Conservation (phyloP, 2,888 invertebrate genomes). For the Pimpla rufipes region DNA sequence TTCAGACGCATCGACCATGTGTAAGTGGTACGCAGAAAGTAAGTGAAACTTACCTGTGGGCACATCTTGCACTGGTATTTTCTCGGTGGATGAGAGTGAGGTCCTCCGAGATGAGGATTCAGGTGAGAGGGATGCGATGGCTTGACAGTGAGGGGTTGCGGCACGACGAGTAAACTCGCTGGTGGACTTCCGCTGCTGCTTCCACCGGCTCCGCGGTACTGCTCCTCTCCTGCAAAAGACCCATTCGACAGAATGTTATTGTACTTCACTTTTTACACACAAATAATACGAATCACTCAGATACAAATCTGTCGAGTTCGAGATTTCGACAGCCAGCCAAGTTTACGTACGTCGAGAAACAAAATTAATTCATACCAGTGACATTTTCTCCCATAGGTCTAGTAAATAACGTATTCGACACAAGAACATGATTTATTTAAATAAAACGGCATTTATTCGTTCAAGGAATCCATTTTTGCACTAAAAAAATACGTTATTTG, state of each 20-base stretch:
- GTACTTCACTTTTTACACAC: neutral
- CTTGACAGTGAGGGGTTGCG: constrained; percentile 89
- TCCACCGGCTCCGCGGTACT: constrained; percentile 85
- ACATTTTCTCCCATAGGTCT: no score
- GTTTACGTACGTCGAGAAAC: no score
- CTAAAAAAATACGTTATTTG: no score
- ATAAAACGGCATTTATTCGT: no score
- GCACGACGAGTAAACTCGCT: constrained; percentile 93
- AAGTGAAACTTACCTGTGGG: constrained; percentile 91
- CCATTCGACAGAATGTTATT: neutral
- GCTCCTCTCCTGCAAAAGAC: constrained; percentile 81
- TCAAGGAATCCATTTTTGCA: no score
- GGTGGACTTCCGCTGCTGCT: constrained; percentile 87
- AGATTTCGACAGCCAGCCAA: no score
- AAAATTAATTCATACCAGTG: no score
- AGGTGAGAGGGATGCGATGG: constrained; percentile 84
- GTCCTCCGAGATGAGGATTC: constrained; percentile 84
- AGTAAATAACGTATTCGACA: no score
- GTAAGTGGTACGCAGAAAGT: neutral
- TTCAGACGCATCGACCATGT: neutral
- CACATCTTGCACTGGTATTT: constrained; percentile 99
- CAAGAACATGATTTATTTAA: no score
- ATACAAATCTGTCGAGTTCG: no score
- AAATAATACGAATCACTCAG: no score
- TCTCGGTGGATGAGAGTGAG: constrained; percentile 86